Percentiles rank a stretch among this genome's conserved stretches.
Evolutionary conservation across 2,797 vertebrate species (phyloP).

Genomic region (Leptoclinus maculatus): DNA sequence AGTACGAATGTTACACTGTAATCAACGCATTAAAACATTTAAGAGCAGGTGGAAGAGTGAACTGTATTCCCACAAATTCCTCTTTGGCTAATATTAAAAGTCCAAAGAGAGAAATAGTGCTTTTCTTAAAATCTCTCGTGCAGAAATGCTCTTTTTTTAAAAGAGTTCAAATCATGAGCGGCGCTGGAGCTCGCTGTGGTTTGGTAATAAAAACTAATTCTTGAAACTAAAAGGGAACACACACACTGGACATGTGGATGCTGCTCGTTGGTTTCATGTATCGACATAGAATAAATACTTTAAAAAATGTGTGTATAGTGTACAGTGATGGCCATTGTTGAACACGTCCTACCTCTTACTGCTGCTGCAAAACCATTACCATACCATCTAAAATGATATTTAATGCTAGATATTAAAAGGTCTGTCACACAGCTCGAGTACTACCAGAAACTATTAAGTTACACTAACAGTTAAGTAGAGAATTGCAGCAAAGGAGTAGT

Average conservation of each 20-base stretch:
- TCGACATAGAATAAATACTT: slow-evolving; percentile 52
- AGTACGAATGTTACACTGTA: slow-evolving; percentile 3
- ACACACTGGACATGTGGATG: slow-evolving; percentile 14
- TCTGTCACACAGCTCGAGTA: slow-evolving; percentile 3
- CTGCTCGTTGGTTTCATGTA: slow-evolving; percentile 39
- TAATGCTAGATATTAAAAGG: neutral
- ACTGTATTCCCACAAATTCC: slow-evolving; percentile 19
- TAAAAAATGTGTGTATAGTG: neutral
- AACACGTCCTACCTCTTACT: slow-evolving; percentile 4
- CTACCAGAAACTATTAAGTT: neutral
- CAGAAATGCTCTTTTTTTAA: slow-evolving; percentile 17
- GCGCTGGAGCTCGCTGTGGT: slow-evolving; percentile 16
- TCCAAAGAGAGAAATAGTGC: slow-evolving; percentile 41
- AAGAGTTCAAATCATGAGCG: slow-evolving; percentile 42
- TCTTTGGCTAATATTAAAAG: slow-evolving; percentile 48
- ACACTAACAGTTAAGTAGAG: neutral
- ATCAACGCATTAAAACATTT: slow-evolving; percentile 30
- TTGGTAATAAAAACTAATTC: slow-evolving; percentile 25
- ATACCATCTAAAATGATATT: slow-evolving; percentile 1
- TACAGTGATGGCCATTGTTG: slow-evolving; percentile 18
- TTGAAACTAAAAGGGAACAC: slow-evolving; percentile 9
- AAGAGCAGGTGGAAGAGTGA: slow-evolving; percentile 41
- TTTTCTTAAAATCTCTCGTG: slow-evolving; percentile 38
- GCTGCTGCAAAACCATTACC: slow-evolving; percentile 7
- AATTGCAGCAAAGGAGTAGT: slow-evolving; percentile 15